Base-by-base conservation (phyloP, 2,888 invertebrate species). In the Muschampia plurimacula region DNA sequence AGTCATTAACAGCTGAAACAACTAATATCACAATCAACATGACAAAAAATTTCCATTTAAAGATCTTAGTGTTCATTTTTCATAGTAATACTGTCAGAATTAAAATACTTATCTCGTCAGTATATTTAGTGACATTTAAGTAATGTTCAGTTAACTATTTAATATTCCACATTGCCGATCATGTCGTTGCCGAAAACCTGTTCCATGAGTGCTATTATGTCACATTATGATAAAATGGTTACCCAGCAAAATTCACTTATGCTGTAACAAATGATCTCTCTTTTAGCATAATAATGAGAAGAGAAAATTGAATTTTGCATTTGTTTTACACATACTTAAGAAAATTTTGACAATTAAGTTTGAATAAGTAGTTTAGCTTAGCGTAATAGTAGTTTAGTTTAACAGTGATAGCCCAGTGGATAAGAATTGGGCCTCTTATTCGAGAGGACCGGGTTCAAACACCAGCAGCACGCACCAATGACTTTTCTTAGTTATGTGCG, bases 121-220 rank as follows among this genome's bases (percentile, higher is more conserved):
- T 22, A 22, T 22, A 22, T 52, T 15, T 15, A 52, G 57, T 57
- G 36, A 7, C 60, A 60, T 60, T 60, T 13, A 60, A 60, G n/a
- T 15, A 22, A 22, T 6, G 9, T 60, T 60, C 55, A 46, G 66
- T 55, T 66, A 66, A 10, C 55, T 55, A 36, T 66, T 66, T 66
- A 66, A 66, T 36, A 66, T 66, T 66, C 52, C 22, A 39, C 55
- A 39, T 15, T 6, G 12, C 36, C 9, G 32, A 15, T 49, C 52
- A 55, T 55, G 15, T 5, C 15, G 15, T 32, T 32, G 28, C 15
- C 2, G 55, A 3, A 32, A 55, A 66, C 66, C 55, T 15, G 67
- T 67, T 67, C 22, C 32, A 28, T 9, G 22, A 55, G 41, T 22
- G 57, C 67, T 32, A 67, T 67, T 67, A 67, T 67, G 55, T 67